These are phyloP conservation scores for Pteronotus mesoamericanus DNA, from an alignment of 2,797 vertebrate species.

Conservation along the genomic window DNA sequence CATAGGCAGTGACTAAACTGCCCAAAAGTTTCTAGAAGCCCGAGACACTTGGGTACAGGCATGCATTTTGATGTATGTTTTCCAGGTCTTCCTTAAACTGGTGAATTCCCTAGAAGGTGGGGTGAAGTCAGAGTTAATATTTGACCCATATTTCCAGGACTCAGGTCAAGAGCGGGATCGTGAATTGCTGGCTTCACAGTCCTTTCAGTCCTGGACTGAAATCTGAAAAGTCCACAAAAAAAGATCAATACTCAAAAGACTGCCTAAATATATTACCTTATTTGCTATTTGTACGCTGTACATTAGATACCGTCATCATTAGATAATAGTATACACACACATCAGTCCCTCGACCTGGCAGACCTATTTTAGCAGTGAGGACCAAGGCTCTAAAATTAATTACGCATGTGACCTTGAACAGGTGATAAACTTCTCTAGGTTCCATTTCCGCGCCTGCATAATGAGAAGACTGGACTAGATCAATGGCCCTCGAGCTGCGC, in stretches of 20 bases:
- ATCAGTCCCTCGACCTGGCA: not conserved
- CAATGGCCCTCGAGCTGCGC: not conserved
- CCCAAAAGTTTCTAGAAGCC: not conserved
- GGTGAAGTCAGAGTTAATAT: not conserved
- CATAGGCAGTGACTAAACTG: not conserved
- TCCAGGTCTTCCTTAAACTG: not conserved
- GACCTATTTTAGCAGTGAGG: not conserved
- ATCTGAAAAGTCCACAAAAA: not conserved
- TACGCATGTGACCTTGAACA: slow-evolving; percentile 27
- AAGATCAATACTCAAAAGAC: not conserved
- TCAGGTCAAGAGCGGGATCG: not conserved
- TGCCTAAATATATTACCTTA: not conserved
- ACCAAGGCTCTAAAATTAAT: slow-evolving; percentile 43
- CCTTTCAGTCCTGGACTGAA: not conserved
- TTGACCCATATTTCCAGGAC: not conserved
- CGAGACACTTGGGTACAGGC: not conserved
- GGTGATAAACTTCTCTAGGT: slow-evolving; percentile 6
- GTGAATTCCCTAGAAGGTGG: not conserved
- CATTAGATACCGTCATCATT: not conserved
- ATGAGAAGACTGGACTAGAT: not conserved
- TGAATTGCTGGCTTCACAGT: not conserved
- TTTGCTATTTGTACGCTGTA: not conserved
- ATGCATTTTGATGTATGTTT: not conserved
- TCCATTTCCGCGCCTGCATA: not conserved
- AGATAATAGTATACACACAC: not conserved